Conservation (phyloP, 2,797 vertebrate genomes). For the Emys orbicularis region DNA sequence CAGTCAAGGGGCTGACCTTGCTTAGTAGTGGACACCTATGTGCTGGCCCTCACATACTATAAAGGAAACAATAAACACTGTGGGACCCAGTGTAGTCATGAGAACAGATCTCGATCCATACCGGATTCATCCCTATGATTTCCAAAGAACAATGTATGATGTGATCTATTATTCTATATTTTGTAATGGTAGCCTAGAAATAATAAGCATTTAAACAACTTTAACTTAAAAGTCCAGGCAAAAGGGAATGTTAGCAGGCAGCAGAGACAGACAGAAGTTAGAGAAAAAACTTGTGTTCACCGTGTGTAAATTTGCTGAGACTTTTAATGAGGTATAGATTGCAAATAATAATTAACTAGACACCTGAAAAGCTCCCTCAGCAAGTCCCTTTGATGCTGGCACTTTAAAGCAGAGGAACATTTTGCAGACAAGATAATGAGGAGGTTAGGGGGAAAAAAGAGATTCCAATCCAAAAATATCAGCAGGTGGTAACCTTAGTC, state of each 20-base stretch:
- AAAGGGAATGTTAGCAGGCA: conserved; percentile 11
- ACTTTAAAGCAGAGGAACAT: conserved; percentile 31
- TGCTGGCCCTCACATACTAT: neutral
- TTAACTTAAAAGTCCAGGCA: neutral
- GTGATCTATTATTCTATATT: neutral
- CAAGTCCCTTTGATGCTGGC: conserved; percentile 34
- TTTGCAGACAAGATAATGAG: neutral
- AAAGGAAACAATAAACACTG: neutral
- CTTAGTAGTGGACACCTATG: neutral
- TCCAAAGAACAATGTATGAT: neutral
- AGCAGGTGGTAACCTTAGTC: neutral
- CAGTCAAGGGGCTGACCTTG: neutral
- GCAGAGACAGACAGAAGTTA: neutral
- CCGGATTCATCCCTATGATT: neutral
- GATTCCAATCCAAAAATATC: conserved; percentile 34
- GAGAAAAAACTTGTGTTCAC: neutral
- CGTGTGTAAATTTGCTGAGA: neutral
- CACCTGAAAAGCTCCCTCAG: conserved; percentile 37
- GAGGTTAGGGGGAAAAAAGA: neutral
- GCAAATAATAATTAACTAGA: conserved; percentile 40
- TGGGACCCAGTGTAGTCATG: neutral
- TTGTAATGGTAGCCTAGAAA: neutral
- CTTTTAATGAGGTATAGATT: conserved; percentile 61
- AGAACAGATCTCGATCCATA: conserved; percentile 16
- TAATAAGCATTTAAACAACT: neutral